Conservation (phyloP, 2,113 vertebrate genomes). For the Solenodon paradoxus region DNA sequence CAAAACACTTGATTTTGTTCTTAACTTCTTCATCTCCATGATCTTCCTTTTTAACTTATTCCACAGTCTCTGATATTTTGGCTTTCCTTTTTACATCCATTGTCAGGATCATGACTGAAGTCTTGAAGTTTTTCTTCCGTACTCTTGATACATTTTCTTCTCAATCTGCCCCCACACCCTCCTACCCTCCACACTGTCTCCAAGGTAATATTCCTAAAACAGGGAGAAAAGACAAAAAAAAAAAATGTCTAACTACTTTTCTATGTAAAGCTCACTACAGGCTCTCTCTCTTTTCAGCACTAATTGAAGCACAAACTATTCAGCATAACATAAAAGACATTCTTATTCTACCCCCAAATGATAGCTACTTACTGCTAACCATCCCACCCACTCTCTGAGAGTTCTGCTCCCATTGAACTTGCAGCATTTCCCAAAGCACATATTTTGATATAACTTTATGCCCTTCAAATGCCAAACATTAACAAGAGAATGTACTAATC, state of each 20-base stretch:
- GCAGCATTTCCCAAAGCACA: background rate
- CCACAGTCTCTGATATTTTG: background rate
- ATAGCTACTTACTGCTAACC: background rate
- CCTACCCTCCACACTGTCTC: background rate
- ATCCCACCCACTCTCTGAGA: background rate
- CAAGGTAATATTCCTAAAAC: background rate
- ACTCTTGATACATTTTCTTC: background rate
- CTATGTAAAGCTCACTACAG: background rate
- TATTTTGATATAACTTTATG: background rate
- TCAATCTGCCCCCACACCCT: background rate
- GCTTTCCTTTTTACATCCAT: background rate
- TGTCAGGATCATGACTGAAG: background rate
- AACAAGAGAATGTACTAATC: background rate
- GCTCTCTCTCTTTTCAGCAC: background rate
- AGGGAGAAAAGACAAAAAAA: background rate
- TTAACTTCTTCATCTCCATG: background rate
- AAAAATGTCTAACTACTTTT: background rate
- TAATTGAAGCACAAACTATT: conserved; percentile 20
- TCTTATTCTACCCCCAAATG: background rate
- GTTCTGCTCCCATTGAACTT: background rate
- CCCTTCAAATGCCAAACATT: background rate
- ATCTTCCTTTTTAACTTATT: background rate
- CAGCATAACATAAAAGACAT: background rate
- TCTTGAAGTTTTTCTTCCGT: background rate
- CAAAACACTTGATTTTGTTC: background rate